Conservation (phyloP, 2,888 invertebrate genomes). For the Spialia ferax region DNA sequence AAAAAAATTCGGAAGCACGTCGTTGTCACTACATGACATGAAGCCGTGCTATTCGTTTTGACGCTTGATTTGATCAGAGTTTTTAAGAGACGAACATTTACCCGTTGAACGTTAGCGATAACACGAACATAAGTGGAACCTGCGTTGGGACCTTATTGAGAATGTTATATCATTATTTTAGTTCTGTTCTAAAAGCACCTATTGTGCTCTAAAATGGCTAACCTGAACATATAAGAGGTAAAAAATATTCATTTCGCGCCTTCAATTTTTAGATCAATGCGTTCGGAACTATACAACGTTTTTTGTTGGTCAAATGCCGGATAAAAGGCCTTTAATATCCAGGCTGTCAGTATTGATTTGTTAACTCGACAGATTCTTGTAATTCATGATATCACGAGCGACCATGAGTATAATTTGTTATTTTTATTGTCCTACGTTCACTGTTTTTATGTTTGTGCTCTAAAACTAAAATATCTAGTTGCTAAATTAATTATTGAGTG, state of each 20-base stretch:
- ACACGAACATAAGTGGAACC: too few relatives aligned
- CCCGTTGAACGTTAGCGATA: too few relatives aligned
- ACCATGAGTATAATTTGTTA: constrained; percentile 22
- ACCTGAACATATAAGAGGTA: constrained; percentile 49
- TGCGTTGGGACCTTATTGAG: constrained; percentile 54
- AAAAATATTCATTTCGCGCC: constrained; percentile 58
- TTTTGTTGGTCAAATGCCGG: constrained; percentile 24
- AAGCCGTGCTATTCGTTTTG: too few relatives aligned
- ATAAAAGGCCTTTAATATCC: constrained; percentile 45
- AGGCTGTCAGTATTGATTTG: constrained; percentile 43
- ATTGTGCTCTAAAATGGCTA: constrained; percentile 75
- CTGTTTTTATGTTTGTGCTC: constrained; percentile 15
- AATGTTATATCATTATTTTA: constrained; percentile 52
- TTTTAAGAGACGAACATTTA: too few relatives aligned
- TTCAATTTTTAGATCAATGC: constrained; percentile 49
- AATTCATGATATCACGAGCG: constrained; percentile 16
- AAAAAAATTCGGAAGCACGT: too few relatives aligned
- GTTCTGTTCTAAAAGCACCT: constrained; percentile 49
- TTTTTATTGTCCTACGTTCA: constrained; percentile 35
- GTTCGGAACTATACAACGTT: constrained; percentile 2
- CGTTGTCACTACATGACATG: too few relatives aligned
- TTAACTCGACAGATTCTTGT: constrained; percentile 19
- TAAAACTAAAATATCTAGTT: constrained; percentile 6
- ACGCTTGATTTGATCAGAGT: too few relatives aligned
- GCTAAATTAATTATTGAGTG: neutral